These are phyloP conservation scores for Bathynomus jamesi DNA, from an alignment of 1,140 invertebrate species.

Conservation along the genomic window DNA sequence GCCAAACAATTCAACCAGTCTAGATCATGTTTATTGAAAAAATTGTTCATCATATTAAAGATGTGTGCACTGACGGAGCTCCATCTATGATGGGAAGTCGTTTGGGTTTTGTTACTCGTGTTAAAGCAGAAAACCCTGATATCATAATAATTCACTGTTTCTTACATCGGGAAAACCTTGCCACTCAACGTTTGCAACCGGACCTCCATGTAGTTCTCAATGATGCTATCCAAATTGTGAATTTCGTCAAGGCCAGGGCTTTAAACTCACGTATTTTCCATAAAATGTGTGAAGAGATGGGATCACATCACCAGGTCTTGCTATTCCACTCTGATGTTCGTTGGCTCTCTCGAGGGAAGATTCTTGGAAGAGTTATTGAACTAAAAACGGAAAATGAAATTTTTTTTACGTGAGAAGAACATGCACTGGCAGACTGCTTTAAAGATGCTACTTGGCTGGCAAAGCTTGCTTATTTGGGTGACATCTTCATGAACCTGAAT, in stretches of 20 bases:
- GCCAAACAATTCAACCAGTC: too few relatives aligned
- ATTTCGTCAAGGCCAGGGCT: conserved; percentile 8
- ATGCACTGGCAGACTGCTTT: too few relatives aligned
- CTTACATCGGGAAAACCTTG: background rate
- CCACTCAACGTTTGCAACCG: background rate
- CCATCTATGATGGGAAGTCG: background rate
- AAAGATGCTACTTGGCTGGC: too few relatives aligned
- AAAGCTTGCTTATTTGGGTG: too few relatives aligned
- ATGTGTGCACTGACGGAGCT: background rate
- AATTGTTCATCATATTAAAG: background rate
- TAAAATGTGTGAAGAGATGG: conserved; percentile 8
- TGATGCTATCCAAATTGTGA: conserved; percentile 10
- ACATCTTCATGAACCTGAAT: too few relatives aligned
- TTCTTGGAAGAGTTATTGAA: conserved; percentile 4
- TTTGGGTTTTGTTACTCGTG: background rate
- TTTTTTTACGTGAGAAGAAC: too few relatives aligned
- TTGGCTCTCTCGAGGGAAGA: conserved; percentile 6
- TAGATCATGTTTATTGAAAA: background rate
- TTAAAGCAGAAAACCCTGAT: background rate
- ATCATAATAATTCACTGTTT: background rate
- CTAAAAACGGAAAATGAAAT: background rate
- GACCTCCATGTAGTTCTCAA: background rate
- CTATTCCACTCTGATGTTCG: conserved; percentile 11
- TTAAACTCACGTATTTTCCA: conserved; percentile 5
- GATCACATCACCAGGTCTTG: background rate